phyloP scores from a whole-genome alignment of 92 coral and sea anemone genomes.

The Epizoanthus fatuus region DNA sequence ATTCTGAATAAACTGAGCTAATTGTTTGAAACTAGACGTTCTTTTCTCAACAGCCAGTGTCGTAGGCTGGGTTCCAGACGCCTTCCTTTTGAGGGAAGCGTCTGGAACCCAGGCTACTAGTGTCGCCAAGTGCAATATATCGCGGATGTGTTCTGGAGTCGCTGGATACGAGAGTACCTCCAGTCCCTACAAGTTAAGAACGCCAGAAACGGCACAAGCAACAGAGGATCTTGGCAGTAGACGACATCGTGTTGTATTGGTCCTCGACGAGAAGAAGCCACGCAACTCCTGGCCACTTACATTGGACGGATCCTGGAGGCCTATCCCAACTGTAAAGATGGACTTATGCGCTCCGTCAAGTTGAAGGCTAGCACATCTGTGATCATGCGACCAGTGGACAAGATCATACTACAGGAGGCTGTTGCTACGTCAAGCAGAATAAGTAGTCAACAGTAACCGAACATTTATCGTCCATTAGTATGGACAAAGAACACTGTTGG shows the following conservation, averaged over 20 bases:
- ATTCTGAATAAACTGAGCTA: no score
- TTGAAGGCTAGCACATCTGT: constrained; percentile 52
- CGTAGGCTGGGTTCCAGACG: no score
- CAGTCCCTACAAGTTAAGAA: no score
- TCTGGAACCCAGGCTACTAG: no score
- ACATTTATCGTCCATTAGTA: no score
- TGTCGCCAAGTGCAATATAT: no score
- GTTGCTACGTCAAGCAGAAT: background rate
- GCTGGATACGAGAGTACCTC: no score
- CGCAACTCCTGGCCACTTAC: constrained; percentile 59
- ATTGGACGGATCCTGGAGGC: constrained; percentile 56
- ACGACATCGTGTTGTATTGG: constrained; percentile 58
- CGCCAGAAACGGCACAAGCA: constrained; percentile 29
- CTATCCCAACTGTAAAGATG: constrained; percentile 56
- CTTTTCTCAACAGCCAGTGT: no score
- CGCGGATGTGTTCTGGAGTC: no score
- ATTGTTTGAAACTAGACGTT: no score
- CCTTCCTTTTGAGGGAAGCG: no score
- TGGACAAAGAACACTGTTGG: background rate
- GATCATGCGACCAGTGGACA: constrained; percentile 63
- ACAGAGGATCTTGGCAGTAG: constrained; percentile 55
- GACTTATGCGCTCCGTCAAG: constrained; percentile 64
- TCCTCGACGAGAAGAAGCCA: constrained; percentile 60
- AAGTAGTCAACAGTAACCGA: no score
- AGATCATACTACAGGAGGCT: constrained; percentile 63